Evolutionary conservation across 2,797 vertebrate genomes (phyloP), one percentile per base, ranked within the genome.

Genomic region (Notolepis coatsorum): DNA sequence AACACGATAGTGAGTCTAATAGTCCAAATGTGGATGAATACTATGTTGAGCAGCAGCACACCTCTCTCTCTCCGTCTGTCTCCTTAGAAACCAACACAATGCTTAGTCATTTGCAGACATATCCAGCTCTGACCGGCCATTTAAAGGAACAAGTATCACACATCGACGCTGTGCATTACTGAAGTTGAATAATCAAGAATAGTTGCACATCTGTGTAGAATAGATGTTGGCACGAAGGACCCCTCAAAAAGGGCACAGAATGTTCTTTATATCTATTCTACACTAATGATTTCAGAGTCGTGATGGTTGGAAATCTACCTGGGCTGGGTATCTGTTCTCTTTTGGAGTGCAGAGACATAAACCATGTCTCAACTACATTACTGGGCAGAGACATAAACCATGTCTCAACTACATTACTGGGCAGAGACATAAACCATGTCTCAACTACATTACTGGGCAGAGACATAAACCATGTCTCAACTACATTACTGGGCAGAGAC

Each of bases 31-130:
- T 63, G 5, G 5, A 65, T 61, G 43, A 60, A 65, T 62, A 28
- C 23, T 15, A 47, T 33, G 30, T 61, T 73, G 43, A 47, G 37
- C 28, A 52, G 39, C 10, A 41, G 56, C 58, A 61, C 59, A 53
- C 63, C 56, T 53, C 65, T 28, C 27, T 35, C 61, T 30, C 61
- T 39, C 24, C n/a, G n/a, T n/a, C n/a, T n/a, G 73, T 77, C 75
- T 64, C 66, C 58, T 52, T 27, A 41, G 56, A 52, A 69, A 79
- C 65, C 24, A 51, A 60, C 48, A 48, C 59, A 42, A 42, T 68
- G 77, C 78, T 72, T 73, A 78, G 74, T 75, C 77, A 76, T 66
- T 65, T 74, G 52, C 63, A 71, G 42, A 65, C 60, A 47, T 46
- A 30, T 54, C 25, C 54, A 31, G 25, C 45, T 27, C 53, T 24